Conservation (phyloP, 2,113 vertebrate species). For the Cephalopterus ornatus region DNA sequence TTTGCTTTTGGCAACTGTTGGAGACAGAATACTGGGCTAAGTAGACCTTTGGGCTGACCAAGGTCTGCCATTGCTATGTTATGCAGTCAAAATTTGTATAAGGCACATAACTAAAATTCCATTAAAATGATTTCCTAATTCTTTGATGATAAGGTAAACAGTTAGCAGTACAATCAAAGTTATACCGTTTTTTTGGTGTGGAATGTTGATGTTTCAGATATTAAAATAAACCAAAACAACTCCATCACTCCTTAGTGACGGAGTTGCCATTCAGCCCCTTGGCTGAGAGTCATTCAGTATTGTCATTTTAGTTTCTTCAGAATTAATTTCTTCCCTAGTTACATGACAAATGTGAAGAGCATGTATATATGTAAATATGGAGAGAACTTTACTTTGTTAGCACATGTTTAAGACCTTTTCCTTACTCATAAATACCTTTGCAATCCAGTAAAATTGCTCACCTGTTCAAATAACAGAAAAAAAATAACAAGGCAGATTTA, state of each 20-base stretch:
- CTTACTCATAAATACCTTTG: neutral
- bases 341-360: neutral
- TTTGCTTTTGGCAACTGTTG: neutral
- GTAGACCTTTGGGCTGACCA: neutral
- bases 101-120: neutral
- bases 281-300: neutral
- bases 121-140: neutral
- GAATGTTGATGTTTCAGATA: neutral
- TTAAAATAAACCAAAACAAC: neutral
- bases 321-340: neutral
- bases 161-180: neutral
- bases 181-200: neutral
- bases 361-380: neutral
- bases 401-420: neutral
- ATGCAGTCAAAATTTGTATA: neutral
- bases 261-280: neutral
- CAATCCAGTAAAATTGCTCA: neutral
- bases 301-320: neutral
- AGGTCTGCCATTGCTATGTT: neutral
- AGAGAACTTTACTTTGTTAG: neutral
- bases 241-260: neutral
- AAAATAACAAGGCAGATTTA: neutral
- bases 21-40: neutral
- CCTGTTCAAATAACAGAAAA: neutral
- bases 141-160: neutral